These are phyloP conservation scores for Maniola hyperantus DNA, from an alignment of 2,888 invertebrate genomes.

Conservation along the genomic window DNA sequence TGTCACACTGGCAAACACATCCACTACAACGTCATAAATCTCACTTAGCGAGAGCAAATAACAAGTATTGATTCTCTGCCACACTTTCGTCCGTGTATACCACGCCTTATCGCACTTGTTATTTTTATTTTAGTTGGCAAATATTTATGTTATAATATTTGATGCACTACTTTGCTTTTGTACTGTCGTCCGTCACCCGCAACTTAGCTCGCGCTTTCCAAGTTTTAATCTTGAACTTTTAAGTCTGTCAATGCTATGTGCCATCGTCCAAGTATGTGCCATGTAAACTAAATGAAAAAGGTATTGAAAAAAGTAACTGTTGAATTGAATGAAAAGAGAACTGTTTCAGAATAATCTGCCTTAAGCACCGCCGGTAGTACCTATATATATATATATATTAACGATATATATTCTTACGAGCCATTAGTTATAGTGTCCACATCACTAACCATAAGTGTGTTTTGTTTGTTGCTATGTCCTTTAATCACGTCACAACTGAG, in stretches of 20 bases:
- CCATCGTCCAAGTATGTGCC: too few species aligned
- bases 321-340: too few species aligned
- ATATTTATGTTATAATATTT: slow-evolving; percentile 3
- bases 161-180: slow-evolving; percentile 13
- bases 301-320: too few species aligned
- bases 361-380: too few species aligned
- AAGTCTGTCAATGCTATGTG: neutral
- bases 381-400: too few species aligned
- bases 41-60: slow-evolving; percentile 10
- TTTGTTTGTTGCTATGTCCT: too few species aligned
- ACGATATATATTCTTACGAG: too few species aligned
- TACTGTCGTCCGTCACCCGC: neutral
- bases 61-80: slow-evolving; percentile 16
- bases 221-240: neutral
- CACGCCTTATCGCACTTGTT: slow-evolving; percentile 2
- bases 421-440: too few species aligned
- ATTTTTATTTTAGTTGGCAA: slow-evolving; percentile 18
- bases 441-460: too few species aligned
- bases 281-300: too few species aligned
- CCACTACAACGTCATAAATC: neutral
- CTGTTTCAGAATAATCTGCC: too few species aligned
- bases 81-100: slow-evolving; percentile 2
- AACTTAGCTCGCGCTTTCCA: neutral
- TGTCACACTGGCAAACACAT: slow-evolving; percentile 1
- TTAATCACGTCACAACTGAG: too few species aligned